Evolutionary conservation across 2,888 invertebrate species (phyloP).

Genomic region (Agriopis aurantiaria): DNA sequence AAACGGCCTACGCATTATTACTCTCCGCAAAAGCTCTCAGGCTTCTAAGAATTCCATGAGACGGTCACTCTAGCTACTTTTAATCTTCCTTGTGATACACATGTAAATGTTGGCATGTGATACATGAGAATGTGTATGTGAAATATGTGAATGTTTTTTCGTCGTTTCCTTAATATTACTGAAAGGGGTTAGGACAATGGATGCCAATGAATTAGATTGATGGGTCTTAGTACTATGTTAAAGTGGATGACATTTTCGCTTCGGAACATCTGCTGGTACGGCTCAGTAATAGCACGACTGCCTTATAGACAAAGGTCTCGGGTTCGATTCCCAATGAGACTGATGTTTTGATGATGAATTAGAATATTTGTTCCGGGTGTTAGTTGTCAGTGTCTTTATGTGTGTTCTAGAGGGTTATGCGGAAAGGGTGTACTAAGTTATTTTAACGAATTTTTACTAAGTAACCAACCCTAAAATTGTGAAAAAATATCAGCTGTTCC

Average conservation of each 20-base stretch:
- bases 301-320: too few species aligned
- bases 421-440: too few species aligned
- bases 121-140: slow-evolving; percentile 18
- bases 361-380: not conserved
- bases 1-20: too few species aligned
- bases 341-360: too few species aligned
- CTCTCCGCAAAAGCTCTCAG: too few species aligned
- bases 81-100: not conserved
- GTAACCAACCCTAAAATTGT: too few species aligned
- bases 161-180: slow-evolving; percentile 23
- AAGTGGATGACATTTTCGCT: not conserved
- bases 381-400: not conserved
- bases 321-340: too few species aligned
- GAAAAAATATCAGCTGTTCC: too few species aligned
- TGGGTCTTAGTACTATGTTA: slow-evolving; percentile 10
- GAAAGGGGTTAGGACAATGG: slow-evolving; percentile 15
- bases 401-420: not conserved
- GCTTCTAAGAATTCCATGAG: not conserved
- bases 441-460: too few species aligned
- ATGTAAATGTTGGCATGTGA: slow-evolving; percentile 19
- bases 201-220: slow-evolving; percentile 23
- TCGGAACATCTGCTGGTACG: not conserved
- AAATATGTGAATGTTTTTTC: slow-evolving; percentile 28
- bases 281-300: too few species aligned
- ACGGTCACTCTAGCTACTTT: not conserved